These are phyloP conservation scores for Latrodectus hesperus DNA, from an alignment of 2,888 invertebrate genomes.

Conservation along the genomic window DNA sequence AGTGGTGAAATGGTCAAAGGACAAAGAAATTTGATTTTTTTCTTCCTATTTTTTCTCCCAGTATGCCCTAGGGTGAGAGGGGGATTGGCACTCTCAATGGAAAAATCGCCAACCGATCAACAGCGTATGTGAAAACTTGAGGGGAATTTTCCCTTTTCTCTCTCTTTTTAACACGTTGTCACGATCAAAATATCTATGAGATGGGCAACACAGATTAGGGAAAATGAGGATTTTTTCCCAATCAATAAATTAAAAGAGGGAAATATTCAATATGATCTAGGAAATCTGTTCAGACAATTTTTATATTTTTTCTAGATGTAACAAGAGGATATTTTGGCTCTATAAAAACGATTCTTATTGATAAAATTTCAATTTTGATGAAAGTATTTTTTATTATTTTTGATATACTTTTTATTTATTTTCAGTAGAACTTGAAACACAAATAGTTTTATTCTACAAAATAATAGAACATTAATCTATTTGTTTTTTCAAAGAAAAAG, in stretches of 20 bases:
- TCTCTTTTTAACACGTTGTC: constrained; percentile 10
- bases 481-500: no score
- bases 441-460: no score
- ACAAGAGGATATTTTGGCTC: no score
- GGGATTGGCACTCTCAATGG: constrained; percentile 17
- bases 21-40: background rate
- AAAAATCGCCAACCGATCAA: constrained; percentile 35
- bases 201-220: background rate
- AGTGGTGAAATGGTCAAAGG: background rate
- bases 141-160: background rate
- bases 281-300: no score
- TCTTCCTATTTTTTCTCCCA: constrained; percentile 2
- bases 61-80: constrained; percentile 13
- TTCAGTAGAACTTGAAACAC: no score
- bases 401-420: no score
- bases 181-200: constrained; percentile 37
- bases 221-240: background rate
- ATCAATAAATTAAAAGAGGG: background rate
- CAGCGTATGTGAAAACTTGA: constrained; percentile 1
- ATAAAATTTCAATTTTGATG: no score
- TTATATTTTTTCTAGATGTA: no score
- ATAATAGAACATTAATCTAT: no score
- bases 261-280: no score
- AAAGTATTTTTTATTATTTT: no score
- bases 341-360: no score